A percentile compares a stretch with the other conserved stretches of the same genome.
Conservation (phyloP, 2,797 vertebrate species). For the Psittacula echo region DNA sequence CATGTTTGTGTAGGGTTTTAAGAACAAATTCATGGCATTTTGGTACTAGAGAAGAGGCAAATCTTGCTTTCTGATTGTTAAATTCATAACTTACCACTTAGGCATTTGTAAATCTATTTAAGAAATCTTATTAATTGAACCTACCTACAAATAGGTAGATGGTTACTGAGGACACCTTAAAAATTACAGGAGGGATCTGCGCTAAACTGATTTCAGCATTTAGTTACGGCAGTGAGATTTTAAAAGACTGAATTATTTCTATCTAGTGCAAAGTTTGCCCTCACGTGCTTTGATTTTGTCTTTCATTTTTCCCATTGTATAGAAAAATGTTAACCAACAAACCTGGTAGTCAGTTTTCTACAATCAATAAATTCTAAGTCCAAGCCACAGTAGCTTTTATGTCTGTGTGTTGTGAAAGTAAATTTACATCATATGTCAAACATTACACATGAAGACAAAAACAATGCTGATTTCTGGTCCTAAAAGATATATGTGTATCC, state of each 20-base stretch:
- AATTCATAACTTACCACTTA: not conserved
- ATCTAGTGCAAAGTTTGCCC: not conserved
- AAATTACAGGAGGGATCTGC: not conserved
- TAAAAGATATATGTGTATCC: slow-evolving; percentile 62
- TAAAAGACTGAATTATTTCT: not conserved
- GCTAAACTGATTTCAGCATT: not conserved
- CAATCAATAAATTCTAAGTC: slow-evolving; percentile 60
- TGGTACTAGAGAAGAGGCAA: not conserved
- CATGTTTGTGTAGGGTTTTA: not conserved
- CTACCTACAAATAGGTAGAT: not conserved
- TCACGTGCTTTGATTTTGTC: not conserved
- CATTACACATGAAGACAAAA: slow-evolving; percentile 68
- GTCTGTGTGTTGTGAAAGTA: slow-evolving; percentile 69
- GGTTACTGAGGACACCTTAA: not conserved
- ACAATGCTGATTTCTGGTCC: slow-evolving; percentile 57
- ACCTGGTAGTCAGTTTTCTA: slow-evolving; percentile 55
- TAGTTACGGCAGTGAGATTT: not conserved
- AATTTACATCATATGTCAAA: slow-evolving; percentile 75
- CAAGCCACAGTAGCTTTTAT: slow-evolving; percentile 70
- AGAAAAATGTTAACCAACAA: slow-evolving; percentile 43
- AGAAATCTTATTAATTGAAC: not conserved
- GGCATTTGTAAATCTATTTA: not conserved
- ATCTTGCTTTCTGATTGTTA: not conserved
- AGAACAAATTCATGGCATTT: not conserved
- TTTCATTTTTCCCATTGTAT: not conserved